Percentiles rank a stretch among this genome's conserved stretches.
phyloP scores from a whole-genome alignment of 2,797 vertebrate species.

The Sebastiscus tertius region DNA sequence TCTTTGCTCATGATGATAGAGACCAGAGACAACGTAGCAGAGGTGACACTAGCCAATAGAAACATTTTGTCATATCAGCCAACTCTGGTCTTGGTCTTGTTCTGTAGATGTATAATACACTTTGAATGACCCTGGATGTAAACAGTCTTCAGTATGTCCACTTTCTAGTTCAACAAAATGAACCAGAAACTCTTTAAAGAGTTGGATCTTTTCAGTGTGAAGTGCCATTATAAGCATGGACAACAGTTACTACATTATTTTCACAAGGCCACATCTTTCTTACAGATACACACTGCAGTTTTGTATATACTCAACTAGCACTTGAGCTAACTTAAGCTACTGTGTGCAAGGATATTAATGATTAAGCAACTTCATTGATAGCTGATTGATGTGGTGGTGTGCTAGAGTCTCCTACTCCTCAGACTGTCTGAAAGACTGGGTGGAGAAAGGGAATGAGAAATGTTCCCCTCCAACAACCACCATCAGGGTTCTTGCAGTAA shows the following conservation, averaged over 20 bases:
- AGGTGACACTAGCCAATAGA: background rate
- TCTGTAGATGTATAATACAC: background rate
- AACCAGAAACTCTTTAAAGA: background rate
- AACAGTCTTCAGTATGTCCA: background rate
- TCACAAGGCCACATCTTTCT: constrained; percentile 5
- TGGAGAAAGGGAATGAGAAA: background rate
- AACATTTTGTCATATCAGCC: background rate
- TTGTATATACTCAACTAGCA: background rate
- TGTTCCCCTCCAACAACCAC: background rate
- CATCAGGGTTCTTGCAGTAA: background rate
- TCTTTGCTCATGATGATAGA: background rate
- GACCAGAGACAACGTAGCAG: background rate
- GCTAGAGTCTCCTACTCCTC: background rate
- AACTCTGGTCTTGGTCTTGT: background rate
- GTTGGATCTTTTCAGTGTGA: background rate
- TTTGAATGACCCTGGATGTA: background rate
- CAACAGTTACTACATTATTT: background rate
- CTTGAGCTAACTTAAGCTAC: background rate
- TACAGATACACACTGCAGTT: background rate
- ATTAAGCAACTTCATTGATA: constrained; percentile 7
- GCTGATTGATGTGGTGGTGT: background rate
- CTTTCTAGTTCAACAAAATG: background rate
- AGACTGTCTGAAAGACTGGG: constrained; percentile 6
- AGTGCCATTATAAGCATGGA: background rate
- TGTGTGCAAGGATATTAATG: constrained; percentile 17